These are phyloP conservation scores for Oscheius sp. DNA, from an alignment of 2,888 invertebrate genomes.

Conservation along the genomic window DNA sequence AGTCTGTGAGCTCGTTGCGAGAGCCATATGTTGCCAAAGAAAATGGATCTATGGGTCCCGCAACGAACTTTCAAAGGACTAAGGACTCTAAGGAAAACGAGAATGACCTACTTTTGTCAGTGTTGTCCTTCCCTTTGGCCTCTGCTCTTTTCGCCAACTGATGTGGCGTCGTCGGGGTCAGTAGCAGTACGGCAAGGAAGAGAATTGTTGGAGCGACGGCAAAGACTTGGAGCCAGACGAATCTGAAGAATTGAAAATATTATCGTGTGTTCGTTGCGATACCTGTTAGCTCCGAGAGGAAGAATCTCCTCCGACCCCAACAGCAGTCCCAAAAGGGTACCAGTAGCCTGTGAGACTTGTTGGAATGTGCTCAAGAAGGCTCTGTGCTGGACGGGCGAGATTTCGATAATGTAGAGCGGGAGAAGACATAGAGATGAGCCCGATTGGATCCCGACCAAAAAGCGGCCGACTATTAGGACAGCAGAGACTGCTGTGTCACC, in stretches of 20 bases:
- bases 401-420: constrained; percentile 70
- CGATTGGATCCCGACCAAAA: constrained; percentile 69
- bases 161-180: constrained; percentile 64
- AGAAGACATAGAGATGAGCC: constrained; percentile 67
- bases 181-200: constrained; percentile 55
- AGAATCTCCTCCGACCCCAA: constrained; percentile 65
- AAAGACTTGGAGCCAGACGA: constrained; percentile 47
- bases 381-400: constrained; percentile 57
- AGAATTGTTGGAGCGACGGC: constrained; percentile 58
- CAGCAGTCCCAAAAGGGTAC: constrained; percentile 68
- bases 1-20: too few species aligned
- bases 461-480: constrained; percentile 61
- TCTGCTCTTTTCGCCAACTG: constrained; percentile 42
- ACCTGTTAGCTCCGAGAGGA: constrained; percentile 53
- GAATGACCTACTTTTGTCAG: background rate
- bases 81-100: background rate
- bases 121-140: constrained; percentile 5
- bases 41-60: too few species aligned
- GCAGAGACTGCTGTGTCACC: constrained; percentile 55
- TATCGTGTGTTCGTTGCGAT: background rate
- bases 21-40: too few species aligned
- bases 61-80: too few species aligned
- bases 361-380: constrained; percentile 66
- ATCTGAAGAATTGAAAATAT: constrained; percentile 34
- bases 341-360: constrained; percentile 69